phyloP scores from a whole-genome alignment of 1,140 invertebrate genomes.

The Rhysida immarginata region DNA sequence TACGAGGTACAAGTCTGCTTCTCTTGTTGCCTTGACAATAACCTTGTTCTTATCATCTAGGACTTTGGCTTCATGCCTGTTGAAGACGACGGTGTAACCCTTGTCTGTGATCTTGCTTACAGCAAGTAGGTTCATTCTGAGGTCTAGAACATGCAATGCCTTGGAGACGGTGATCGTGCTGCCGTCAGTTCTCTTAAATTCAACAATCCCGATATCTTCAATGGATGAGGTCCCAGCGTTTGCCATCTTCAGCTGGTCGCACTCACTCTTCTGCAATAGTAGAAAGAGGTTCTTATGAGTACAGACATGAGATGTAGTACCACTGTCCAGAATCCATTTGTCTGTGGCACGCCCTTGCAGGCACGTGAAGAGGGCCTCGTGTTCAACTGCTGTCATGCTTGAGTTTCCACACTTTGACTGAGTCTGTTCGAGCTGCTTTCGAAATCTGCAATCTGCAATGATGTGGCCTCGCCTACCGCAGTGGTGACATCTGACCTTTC shows the following conservation, averaged over 20 bases:
- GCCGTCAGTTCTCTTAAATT: not conserved
- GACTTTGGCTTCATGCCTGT: not conserved
- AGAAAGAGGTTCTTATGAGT: not conserved
- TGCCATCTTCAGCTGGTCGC: not conserved
- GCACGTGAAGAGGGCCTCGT: not conserved
- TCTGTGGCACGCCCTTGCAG: not conserved
- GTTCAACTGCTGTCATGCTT: not conserved
- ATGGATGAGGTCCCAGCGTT: not conserved
- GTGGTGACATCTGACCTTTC: not conserved
- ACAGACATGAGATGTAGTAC: constrained; percentile 1
- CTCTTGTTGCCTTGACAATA: not conserved
- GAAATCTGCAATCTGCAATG: not conserved
- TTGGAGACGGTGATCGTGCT: not conserved
- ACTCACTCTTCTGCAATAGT: not conserved
- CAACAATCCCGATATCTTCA: not conserved
- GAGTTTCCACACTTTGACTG: not conserved
- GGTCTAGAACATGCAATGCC: not conserved
- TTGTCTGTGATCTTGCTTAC: constrained; percentile 4
- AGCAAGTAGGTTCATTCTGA: not conserved
- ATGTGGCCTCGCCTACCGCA: not conserved
- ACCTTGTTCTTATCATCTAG: not conserved
- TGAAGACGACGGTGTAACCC: not conserved
- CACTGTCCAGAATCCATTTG: constrained; percentile 4
- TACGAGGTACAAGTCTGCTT: not conserved
- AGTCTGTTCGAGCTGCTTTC: not conserved